Conservation (phyloP, 2,113 vertebrate genomes). For the Anthoscopus minutus region DNA sequence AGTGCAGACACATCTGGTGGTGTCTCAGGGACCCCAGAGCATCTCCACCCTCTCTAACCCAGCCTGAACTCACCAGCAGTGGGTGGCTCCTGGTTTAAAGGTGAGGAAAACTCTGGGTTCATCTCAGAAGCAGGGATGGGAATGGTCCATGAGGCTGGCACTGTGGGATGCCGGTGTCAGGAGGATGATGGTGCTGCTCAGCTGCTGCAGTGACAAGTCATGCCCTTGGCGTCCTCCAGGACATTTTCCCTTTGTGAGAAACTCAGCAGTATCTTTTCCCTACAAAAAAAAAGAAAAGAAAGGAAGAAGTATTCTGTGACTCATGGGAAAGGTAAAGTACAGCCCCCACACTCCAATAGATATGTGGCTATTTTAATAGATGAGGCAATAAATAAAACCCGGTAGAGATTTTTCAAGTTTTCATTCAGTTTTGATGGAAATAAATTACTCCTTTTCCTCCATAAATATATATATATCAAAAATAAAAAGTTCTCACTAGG, state of each 20-base stretch:
- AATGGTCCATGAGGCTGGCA: neutral
- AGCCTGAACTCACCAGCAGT: neutral
- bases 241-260: neutral
- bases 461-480: neutral
- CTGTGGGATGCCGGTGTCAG: rapidly evolving
- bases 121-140: neutral
- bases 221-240: neutral
- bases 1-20: neutral
- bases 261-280: neutral
- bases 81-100: neutral
- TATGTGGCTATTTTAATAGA: constrained; percentile 33
- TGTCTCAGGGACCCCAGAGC: neutral
- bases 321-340: neutral
- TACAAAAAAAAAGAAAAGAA: neutral
- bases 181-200: neutral
- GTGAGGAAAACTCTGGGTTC: rapidly evolving
- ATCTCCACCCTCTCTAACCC: neutral
- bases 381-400: constrained; percentile 44
- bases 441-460: constrained; percentile 6
- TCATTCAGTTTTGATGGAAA: constrained; percentile 38
- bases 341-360: constrained; percentile 1
- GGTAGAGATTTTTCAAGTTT: constrained; percentile 26
- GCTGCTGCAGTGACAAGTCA: neutral
- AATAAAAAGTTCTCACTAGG: neutral
- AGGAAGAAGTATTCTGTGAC: neutral